phyloP scores from a whole-genome alignment of 2,888 invertebrate species.

The Mesochorus sp. region DNA sequence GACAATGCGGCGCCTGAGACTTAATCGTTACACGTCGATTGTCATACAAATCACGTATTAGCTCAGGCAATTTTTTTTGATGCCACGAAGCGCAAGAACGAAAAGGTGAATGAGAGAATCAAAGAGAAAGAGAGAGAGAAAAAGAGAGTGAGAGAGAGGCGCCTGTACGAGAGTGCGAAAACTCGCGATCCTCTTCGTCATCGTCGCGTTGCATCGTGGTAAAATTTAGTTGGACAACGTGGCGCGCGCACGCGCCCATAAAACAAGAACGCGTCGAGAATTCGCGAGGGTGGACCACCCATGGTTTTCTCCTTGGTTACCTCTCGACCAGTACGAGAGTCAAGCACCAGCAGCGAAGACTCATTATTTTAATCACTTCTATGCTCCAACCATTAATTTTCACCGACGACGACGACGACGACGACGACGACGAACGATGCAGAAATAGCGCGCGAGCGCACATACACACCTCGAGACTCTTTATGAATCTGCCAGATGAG shows the following conservation, averaged over 20 bases:
- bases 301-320: conserved; percentile 66
- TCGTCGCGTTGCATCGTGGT: conserved; percentile 48
- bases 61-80: conserved; percentile 40
- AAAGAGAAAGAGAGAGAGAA: conserved; percentile 4
- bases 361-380: conserved; percentile 62
- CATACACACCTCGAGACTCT: conserved; percentile 31
- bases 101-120: neutral
- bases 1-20: conserved; percentile 47
- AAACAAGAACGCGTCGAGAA: conserved; percentile 78
- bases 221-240: conserved; percentile 76
- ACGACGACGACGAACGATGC: conserved; percentile 46
- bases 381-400: conserved; percentile 59
- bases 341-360: conserved; percentile 55
- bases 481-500: conserved; percentile 45
- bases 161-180: conserved; percentile 23
- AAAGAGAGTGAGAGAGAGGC: neutral
- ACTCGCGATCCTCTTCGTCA: conserved; percentile 50
- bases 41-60: conserved; percentile 49
- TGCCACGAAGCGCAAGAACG: conserved; percentile 33
- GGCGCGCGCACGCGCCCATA: conserved; percentile 77
- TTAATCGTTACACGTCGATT: conserved; percentile 50
- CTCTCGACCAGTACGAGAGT: conserved; percentile 52
- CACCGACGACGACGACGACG: conserved; percentile 46
- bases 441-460: conserved; percentile 43
- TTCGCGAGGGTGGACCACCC: conserved; percentile 77